Base-by-base conservation (phyloP, 2,888 invertebrate species). In the Panorpa germanica region DNA sequence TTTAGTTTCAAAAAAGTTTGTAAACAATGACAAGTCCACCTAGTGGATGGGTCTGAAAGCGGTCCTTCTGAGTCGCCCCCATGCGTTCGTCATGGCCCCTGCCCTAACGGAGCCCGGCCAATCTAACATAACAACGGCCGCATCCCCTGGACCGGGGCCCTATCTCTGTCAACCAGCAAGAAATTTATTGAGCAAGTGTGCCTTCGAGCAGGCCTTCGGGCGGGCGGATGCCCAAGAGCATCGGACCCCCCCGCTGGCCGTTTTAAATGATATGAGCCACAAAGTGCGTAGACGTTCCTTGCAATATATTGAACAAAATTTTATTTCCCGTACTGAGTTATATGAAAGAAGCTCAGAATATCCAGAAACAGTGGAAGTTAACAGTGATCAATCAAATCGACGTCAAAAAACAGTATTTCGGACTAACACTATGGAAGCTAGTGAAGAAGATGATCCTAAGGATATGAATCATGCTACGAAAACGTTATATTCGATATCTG, bases 21-120 rank as follows among this genome's bases (percentile, higher is more conserved):
- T n/a, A n/a, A n/a, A n/a, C n/a, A n/a, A n/a, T n/a, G 29, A 18
- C 17, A 17, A 17, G 18, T 17, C 7, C 18, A 12, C 5, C 18
- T 24, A 18, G 19, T 24, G 18, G 19, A 30, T 30, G 30, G 30
- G 30, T 11, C 11, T 30, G 19, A 18, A 19, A 15, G 20, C 26
- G 19, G 27, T 13, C 15, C 58, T 58, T 47, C 53, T 53, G 57
- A 57, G 61, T 63, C 61, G 57, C 56, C 56, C 61, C 53, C 50
- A 58, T 58, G 65, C 63, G 63, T 63, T 71, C 76, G 66, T 77
- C 70, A 86, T 88, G 86, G 86, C 86, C 70, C 86, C 86, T 64
- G 86, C 86, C 65, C 72, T 85, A 59, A 78, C 83, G 53, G 80
- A 82, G 63, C 67, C 65, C 43, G 50, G 55, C 43, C 61, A 59